Evolutionary conservation across 2,113 vertebrate species (phyloP).

Genomic region (Ellobius talpinus): DNA sequence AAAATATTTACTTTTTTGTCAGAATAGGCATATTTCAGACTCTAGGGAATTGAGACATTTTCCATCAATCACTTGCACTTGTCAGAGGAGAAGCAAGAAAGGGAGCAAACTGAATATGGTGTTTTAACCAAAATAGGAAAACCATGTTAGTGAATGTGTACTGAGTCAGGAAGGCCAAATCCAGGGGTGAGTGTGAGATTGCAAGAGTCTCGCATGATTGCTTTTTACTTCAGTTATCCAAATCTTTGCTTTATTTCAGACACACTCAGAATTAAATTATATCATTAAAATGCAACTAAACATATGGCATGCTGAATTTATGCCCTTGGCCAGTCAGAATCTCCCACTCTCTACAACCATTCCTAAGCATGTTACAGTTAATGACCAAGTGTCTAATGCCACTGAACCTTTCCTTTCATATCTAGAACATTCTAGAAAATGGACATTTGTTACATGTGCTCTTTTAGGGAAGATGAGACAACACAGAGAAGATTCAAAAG

Average conservation of each 20-base stretch:
- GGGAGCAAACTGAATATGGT: too few relatives aligned
- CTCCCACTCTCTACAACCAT: neutral
- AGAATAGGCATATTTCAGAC: neutral
- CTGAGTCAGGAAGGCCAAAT: neutral
- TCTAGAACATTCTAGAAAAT: neutral
- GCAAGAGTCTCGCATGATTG: too few relatives aligned
- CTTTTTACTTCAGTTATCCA: neutral
- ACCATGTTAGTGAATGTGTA: neutral
- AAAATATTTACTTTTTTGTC: neutral
- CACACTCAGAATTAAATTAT: neutral
- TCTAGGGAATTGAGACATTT: neutral
- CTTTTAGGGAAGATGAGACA: neutral
- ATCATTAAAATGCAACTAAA: neutral
- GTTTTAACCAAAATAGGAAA: neutral
- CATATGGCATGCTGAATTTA: neutral
- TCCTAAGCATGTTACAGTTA: neutral
- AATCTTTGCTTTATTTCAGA: neutral
- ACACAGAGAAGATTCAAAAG: neutral
- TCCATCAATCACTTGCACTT: neutral
- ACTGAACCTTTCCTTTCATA: neutral
- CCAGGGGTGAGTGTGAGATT: neutral
- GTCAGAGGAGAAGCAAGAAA: neutral
- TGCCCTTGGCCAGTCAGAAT: neutral
- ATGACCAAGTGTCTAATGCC: neutral
- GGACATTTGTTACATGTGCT: neutral